phyloP scores from a whole-genome alignment of 2,797 vertebrate genomes.

The Jordanella pulchra region DNA sequence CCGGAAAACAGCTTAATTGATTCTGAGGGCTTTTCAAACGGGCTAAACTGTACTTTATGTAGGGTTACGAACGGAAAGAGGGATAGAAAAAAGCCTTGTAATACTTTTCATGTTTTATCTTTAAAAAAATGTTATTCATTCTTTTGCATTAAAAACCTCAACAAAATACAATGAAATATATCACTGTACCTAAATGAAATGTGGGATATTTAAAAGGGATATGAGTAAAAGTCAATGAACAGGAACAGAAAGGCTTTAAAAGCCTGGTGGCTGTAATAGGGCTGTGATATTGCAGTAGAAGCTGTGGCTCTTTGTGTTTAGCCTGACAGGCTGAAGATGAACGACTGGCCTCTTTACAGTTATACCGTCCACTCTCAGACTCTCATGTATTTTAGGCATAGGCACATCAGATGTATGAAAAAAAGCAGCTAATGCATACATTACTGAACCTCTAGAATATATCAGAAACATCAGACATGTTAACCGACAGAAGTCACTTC shows the following conservation, averaged over 20 bases:
- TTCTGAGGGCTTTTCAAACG: not conserved
- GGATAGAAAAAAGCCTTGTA: no score
- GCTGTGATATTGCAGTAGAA: slow-evolving; percentile 31
- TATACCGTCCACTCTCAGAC: slow-evolving; percentile 16
- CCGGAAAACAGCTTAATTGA: not conserved
- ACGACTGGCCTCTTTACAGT: slow-evolving; percentile 30
- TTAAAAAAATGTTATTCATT: not conserved
- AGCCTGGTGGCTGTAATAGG: not conserved
- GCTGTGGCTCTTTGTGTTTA: slow-evolving; percentile 13
- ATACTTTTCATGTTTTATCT: no score
- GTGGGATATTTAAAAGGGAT: not conserved
- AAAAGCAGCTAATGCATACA: not conserved
- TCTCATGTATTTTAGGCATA: slow-evolving; percentile 2
- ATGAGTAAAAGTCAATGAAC: not conserved
- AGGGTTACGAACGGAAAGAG: not conserved
- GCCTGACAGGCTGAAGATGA: slow-evolving; percentile 22
- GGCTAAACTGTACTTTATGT: not conserved
- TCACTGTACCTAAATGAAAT: not conserved
- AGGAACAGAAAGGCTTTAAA: not conserved
- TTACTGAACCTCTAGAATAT: not conserved
- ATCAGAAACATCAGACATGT: no score
- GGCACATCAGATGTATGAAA: slow-evolving; percentile 5
- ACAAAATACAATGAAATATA: not conserved
- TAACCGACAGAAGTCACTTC: not conserved
- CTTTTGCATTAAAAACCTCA: not conserved